These are phyloP conservation scores for Holotrichia oblita DNA, from an alignment of 1,140 invertebrate species.

Conservation along the genomic window DNA sequence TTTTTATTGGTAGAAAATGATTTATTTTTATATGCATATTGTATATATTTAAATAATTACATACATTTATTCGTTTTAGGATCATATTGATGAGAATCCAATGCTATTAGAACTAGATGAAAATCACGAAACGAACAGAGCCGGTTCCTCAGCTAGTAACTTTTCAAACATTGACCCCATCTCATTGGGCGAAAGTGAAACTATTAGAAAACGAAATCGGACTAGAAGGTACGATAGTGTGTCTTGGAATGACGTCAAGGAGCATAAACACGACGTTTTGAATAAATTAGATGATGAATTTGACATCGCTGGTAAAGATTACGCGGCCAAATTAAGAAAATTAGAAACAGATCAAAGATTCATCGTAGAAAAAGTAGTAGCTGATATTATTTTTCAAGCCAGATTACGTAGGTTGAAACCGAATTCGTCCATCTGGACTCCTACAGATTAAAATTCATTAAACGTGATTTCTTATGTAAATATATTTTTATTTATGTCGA, in stretches of 20 bases:
- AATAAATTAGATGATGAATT: conserved; percentile 31
- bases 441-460: not conserved
- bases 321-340: conserved; percentile 41
- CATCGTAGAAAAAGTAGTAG: not conserved
- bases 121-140: not conserved
- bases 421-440: not conserved
- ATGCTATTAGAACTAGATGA: not conserved
- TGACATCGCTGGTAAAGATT: conserved; percentile 44
- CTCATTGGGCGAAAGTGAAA: not conserved
- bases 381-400: not conserved
- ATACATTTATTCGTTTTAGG: not conserved
- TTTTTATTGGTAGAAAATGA: too few species aligned
- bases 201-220: not conserved
- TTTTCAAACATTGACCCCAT: not conserved
- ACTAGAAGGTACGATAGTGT: not conserved
- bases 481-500: not conserved
- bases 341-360: conserved; percentile 42
- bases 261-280: not conserved
- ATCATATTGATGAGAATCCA: not conserved
- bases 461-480: too few species aligned
- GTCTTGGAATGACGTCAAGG: not conserved
- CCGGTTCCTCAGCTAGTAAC: not conserved
- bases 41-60: too few species aligned
- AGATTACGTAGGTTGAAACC: not conserved
- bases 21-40: too few species aligned